These are phyloP conservation scores for Philopotamus ludificatus DNA, from an alignment of 1,140 invertebrate genomes.

Conservation along the genomic window DNA sequence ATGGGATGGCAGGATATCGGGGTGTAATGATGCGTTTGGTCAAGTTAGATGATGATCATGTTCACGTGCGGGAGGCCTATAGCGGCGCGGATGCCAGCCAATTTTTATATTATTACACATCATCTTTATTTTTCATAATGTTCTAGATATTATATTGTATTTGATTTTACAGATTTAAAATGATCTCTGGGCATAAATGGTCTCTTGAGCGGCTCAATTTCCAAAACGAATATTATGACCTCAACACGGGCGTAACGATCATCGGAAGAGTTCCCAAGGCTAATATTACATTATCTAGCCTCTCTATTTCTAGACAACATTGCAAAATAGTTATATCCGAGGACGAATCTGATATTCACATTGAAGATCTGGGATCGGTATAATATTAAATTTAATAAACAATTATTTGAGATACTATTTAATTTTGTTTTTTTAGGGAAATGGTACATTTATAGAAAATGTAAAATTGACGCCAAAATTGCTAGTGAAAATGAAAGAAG, in stretches of 20 bases:
- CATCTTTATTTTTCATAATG: too few species aligned
- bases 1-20: too few species aligned
- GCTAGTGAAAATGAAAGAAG: too few species aligned
- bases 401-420: neutral
- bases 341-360: neutral
- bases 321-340: neutral
- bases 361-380: constrained; percentile 11
- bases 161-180: neutral
- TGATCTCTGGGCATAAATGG: too few species aligned
- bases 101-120: too few species aligned
- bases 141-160: neutral
- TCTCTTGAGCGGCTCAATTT: neutral
- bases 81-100: too few species aligned
- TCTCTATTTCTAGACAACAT: neutral
- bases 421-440: constrained; percentile 10
- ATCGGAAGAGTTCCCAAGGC: neutral
- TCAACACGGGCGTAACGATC: neutral
- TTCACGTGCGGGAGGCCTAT: too few species aligned
- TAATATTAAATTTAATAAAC: constrained; percentile 4
- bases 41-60: too few species aligned
- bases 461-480: neutral
- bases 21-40: too few species aligned
- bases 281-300: neutral
- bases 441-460: constrained; percentile 9
- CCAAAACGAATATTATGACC: neutral